These are phyloP conservation scores for Delphinapterus leucas DNA, from an alignment of 2,113 vertebrate genomes.

Conservation along the genomic window DNA sequence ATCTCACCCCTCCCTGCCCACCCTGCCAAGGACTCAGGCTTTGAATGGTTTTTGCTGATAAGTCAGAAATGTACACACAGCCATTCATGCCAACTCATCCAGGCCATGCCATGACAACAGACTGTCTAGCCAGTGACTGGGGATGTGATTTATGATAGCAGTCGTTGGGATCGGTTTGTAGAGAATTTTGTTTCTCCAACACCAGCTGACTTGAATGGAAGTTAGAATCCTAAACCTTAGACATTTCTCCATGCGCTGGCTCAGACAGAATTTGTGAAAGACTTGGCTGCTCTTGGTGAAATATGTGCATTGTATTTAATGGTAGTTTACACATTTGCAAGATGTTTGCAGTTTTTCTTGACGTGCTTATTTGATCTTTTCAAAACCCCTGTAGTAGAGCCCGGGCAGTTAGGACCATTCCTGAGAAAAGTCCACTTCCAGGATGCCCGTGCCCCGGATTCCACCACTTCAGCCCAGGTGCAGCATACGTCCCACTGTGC, in stretches of 20 bases:
- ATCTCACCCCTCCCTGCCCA: neutral
- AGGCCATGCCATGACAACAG: neutral
- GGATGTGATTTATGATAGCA: neutral
- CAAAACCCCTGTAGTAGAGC: neutral
- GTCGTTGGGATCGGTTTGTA: neutral
- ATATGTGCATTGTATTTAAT: neutral
- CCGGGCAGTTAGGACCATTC: neutral
- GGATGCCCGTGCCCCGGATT: neutral
- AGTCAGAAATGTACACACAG: neutral
- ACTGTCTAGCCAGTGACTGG: neutral
- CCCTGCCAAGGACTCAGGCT: neutral
- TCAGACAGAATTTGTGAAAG: neutral
- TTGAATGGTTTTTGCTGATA: neutral
- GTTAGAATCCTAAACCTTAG: neutral
- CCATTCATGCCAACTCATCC: neutral
- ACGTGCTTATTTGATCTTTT: neutral
- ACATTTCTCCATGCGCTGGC: neutral
- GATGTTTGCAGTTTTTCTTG: neutral
- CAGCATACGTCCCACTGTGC: rapidly evolving
- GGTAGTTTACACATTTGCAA: neutral
- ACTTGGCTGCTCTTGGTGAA: neutral
- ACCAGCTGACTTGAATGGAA: neutral
- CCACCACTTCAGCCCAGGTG: neutral
- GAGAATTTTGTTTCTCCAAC: neutral
- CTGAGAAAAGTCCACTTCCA: neutral